A percentile compares a stretch with the other conserved stretches of the same genome.
Evolutionary conservation across 1,140 invertebrate genomes (phyloP).

Genomic region (Mya arenaria): DNA sequence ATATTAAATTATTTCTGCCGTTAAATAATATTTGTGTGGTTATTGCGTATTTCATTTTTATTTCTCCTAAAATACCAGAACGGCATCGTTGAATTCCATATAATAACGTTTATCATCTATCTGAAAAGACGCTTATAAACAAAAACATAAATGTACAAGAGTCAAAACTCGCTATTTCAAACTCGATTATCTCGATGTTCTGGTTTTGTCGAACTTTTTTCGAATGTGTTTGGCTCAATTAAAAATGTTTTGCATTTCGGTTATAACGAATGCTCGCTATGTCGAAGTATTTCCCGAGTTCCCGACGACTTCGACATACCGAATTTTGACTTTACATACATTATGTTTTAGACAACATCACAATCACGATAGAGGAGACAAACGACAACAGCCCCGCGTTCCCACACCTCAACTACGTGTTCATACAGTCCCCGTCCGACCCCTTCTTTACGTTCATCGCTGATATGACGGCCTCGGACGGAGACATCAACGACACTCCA

Average conservation of each 20-base stretch:
- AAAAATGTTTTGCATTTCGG: background rate
- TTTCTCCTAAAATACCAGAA: too few relatives aligned
- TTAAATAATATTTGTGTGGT: too few relatives aligned
- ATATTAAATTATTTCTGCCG: too few relatives aligned
- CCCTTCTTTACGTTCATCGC: slow-evolving; percentile 12
- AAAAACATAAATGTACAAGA: too few relatives aligned
- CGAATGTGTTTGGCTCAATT: background rate
- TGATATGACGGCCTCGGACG: slow-evolving; percentile 1
- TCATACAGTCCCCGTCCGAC: background rate
- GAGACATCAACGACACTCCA: background rate
- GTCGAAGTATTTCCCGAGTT: background rate
- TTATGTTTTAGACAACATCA: background rate
- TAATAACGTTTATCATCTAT: too few relatives aligned
- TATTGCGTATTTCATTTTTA: too few relatives aligned
- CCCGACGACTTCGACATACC: background rate
- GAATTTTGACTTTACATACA: background rate
- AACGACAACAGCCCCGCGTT: slow-evolving; percentile 31
- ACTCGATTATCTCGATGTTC: too few relatives aligned
- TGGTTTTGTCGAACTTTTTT: background rate
- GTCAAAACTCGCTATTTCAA: too few relatives aligned
- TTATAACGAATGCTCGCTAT: background rate
- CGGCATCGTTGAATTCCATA: too few relatives aligned
- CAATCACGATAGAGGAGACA: background rate
- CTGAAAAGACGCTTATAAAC: too few relatives aligned
- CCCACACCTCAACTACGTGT: slow-evolving; percentile 20